Evolutionary conservation across 2,797 vertebrate genomes (phyloP).

Genomic region (Micromesistius poutassou): DNA sequence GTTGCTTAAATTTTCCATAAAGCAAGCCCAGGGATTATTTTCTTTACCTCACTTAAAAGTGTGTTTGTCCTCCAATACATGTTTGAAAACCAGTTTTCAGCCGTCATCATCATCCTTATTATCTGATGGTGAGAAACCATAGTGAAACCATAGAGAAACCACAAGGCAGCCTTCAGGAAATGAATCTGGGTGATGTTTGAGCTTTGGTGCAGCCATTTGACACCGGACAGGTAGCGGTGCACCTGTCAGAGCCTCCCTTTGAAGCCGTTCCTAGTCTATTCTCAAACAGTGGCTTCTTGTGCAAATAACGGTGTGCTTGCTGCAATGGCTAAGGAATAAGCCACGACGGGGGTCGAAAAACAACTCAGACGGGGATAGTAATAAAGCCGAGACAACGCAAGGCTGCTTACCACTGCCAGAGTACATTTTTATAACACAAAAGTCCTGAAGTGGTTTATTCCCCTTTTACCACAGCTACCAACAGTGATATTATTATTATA

Average conservation of each 20-base stretch:
- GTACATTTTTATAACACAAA: too few relatives aligned
- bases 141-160: background rate
- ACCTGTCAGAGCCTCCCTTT: background rate
- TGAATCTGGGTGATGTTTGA: background rate
- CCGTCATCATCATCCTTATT: background rate
- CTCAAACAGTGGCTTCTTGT: background rate
- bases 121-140: background rate
- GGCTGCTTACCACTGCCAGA: too few relatives aligned
- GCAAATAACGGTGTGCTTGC: background rate
- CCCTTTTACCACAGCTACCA: too few relatives aligned
- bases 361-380: too few relatives aligned
- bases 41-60: background rate
- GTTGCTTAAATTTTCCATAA: background rate
- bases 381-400: too few relatives aligned
- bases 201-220: background rate
- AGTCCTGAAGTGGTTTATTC: background rate
- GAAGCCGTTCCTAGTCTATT: background rate
- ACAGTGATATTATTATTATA: too few relatives aligned
- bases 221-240: background rate
- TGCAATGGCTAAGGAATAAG: background rate
- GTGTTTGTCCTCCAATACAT: too few relatives aligned
- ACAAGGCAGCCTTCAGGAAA: background rate
- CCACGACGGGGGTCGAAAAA: background rate
- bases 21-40: background rate
- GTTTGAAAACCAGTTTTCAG: background rate